Evolutionary conservation across 2,888 invertebrate genomes (phyloP).

Genomic region (Steinernema carpocapsae): DNA sequence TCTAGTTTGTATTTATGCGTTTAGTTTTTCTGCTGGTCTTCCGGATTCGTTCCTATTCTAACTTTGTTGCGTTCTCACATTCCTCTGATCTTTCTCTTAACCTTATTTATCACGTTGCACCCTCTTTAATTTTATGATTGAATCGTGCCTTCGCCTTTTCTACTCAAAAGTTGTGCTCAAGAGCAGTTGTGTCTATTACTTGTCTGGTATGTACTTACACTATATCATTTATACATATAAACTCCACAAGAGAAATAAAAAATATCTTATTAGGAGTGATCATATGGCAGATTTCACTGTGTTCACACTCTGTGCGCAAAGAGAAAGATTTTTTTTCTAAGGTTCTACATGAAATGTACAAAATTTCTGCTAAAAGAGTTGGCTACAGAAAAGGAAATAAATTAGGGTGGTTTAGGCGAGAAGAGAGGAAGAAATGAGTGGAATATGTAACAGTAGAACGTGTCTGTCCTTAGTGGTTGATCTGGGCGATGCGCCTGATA

Average conservation of each 20-base stretch:
- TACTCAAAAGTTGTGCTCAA: too few species aligned
- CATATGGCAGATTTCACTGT: constrained; percentile 19
- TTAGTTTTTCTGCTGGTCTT: background rate
- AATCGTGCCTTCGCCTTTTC: too few species aligned
- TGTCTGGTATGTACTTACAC: background rate
- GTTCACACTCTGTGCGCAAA: background rate
- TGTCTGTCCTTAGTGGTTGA: background rate
- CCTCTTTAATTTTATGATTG: too few species aligned
- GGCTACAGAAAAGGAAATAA: constrained; percentile 26
- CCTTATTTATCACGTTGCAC: too few species aligned
- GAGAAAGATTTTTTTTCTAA: constrained; percentile 13
- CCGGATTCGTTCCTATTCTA: background rate
- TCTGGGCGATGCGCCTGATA: background rate
- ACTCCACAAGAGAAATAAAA: constrained; percentile 30
- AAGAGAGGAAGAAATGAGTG: background rate
- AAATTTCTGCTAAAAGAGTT: background rate
- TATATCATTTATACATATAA: constrained; percentile 31
- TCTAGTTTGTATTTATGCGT: background rate
- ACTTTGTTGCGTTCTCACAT: background rate
- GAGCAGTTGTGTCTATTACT: background rate
- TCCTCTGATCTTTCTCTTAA: too few species aligned
- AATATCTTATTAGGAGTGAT: constrained; percentile 34
- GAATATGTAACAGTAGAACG: constrained; percentile 23
- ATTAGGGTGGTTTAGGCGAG: background rate
- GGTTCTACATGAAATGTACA: constrained; percentile 19